Evolutionary conservation across 2,797 vertebrate species (phyloP), one percentile per base, ranked within the genome.

Genomic region (Periophthalmus magnuspinnatus): DNA sequence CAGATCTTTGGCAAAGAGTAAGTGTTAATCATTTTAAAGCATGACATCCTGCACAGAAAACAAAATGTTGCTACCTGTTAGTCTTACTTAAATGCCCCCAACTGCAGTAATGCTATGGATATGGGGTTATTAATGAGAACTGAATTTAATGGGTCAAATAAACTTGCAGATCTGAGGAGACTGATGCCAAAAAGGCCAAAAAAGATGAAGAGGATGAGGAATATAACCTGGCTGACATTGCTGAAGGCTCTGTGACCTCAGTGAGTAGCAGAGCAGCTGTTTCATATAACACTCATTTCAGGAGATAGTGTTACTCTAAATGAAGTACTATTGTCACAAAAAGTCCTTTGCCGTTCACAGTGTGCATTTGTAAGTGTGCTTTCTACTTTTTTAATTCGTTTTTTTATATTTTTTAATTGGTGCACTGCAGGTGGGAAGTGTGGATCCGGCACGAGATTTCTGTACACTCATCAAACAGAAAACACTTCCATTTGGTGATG

Each of bases 1-100:
- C 92, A 96, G 76, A 87, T 99, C 76, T 99, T 98, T 90, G 94
- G 95, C 81, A 94, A 94, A 80, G 93, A 90, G 98, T 99, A 90
- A 88, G 95, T 93, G 76, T 74, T 13, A 38, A 34, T 14, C 70
- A 6, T 68, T 36, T 19, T 45, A 41, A 32, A 38, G 19, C 21
- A 14, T 14, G n/a, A 10, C 13, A 5, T 36, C 19, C 41, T 41
- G 38, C 38, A 11, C 13, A 11, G 13, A 41, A 58, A 58, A 33
- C 6, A 32, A 58, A 58, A 32, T 58, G 24, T 33, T 19, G 16
- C 24, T 38, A 13, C 21, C 9, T 41, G 7, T 21, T 62, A n/a
- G 19, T 3, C 3, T 62, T n/a, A 5, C 6, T n/a, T 61, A 45
- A 62, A 16, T 41, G 5, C 13, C 16, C 36, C 5, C 22, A 21